Evolutionary conservation across 2,888 invertebrate species (phyloP).

Genomic region (Masnerella sp.): DNA sequence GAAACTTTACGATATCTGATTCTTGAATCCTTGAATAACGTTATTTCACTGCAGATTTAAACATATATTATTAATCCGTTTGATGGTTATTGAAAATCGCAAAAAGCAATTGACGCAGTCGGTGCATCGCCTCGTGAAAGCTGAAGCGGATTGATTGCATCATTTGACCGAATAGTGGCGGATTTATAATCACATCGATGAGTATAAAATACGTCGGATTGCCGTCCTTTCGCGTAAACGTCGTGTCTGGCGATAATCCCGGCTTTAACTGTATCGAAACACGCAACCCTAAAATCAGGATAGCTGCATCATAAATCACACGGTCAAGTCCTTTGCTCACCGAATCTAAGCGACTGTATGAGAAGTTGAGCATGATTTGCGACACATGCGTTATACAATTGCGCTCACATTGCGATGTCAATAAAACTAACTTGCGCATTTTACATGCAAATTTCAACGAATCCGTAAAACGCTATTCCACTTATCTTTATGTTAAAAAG

Average conservation of each 20-base stretch:
- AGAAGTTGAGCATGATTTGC: conserved; percentile 47
- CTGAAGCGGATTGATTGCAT: background rate
- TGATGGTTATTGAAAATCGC: no score
- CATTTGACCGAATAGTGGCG: conserved; percentile 19
- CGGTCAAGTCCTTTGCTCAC: conserved; percentile 43
- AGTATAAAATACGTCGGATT: conserved; percentile 55
- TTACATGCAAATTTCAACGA: no score
- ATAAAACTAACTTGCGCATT: conserved; percentile 27
- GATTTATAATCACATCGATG: conserved; percentile 37
- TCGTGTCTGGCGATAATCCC: conserved; percentile 59
- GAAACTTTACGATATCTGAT: no score
- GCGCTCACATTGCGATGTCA: conserved; percentile 27
- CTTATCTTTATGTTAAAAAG: no score
- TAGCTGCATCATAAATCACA: conserved; percentile 61
- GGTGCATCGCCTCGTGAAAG: no score
- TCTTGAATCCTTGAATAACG: no score
- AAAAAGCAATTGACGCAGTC: no score
- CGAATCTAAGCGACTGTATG: conserved; percentile 37
- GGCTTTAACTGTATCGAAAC: conserved; percentile 61
- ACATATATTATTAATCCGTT: no score
- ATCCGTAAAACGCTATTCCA: no score
- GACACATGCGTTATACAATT: conserved; percentile 39
- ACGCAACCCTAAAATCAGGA: conserved; percentile 60
- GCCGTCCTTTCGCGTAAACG: conserved; percentile 56
- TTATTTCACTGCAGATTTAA: no score